A percentile compares a stretch with the other conserved stretches of the same genome.
phyloP scores from a whole-genome alignment of 2,797 vertebrate genomes.

The Siniperca undulata region DNA sequence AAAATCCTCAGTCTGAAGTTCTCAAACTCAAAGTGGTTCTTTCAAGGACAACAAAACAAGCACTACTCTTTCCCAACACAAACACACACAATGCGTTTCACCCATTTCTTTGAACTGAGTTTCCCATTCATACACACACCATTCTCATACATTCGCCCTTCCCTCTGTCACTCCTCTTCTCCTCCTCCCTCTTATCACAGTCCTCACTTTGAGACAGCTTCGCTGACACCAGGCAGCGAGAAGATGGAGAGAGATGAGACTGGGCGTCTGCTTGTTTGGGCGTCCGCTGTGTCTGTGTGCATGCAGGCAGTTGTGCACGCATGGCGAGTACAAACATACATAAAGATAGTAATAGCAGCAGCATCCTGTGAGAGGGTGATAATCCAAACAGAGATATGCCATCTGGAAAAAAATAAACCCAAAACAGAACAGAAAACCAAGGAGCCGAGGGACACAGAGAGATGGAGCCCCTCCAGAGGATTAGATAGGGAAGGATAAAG shows the following conservation, averaged over 20 bases:
- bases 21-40: conserved; percentile 32
- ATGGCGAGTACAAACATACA: conserved; percentile 45
- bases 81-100: conserved; percentile 20
- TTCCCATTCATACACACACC: conserved; percentile 20
- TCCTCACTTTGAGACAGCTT: conserved; percentile 29
- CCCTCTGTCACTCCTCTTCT: conserved; percentile 29
- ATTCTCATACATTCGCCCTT: conserved; percentile 28
- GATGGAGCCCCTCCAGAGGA: conserved; percentile 24
- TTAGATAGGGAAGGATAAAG: conserved; percentile 21
- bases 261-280: conserved; percentile 22
- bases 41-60: conserved; percentile 57
- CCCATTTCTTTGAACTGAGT: conserved; percentile 21
- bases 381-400: conserved; percentile 63
- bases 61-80: neutral
- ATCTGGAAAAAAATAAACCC: conserved; percentile 18
- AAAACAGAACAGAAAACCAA: conserved; percentile 13
- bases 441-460: conserved; percentile 7
- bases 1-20: conserved; percentile 6
- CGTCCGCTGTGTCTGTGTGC: conserved; percentile 2
- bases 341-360: conserved; percentile 64
- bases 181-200: conserved; percentile 54
- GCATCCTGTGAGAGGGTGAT: conserved; percentile 69
- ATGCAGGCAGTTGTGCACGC: conserved; percentile 32
- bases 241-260: conserved; percentile 42
- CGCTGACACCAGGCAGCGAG: conserved; percentile 28